A percentile compares a stretch with the other conserved stretches of the same genome.
phyloP scores from a whole-genome alignment of 53 echinoderm and acorn worm genomes.

The Crossaster papposus region DNA sequence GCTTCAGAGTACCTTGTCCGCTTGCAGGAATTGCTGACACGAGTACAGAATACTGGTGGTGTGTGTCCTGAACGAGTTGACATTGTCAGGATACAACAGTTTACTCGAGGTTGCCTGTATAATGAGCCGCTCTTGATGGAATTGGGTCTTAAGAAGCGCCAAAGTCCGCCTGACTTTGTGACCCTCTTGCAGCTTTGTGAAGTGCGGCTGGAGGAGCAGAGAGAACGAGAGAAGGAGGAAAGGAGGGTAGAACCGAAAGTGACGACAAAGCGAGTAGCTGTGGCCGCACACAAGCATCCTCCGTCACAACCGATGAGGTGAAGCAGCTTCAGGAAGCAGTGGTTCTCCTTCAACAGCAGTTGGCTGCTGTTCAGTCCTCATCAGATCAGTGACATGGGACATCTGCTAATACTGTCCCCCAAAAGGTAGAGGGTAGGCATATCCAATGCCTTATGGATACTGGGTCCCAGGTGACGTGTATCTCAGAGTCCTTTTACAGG shows the following conservation, averaged over 20 bases:
- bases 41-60: constrained; percentile 58
- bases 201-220: constrained; percentile 30
- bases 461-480: constrained; percentile 46
- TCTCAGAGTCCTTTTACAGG: too few species aligned
- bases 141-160: background rate
- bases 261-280: too few species aligned
- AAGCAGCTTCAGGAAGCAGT: too few species aligned
- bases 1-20: constrained; percentile 48
- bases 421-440: too few species aligned
- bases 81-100: constrained; percentile 49
- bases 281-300: too few species aligned
- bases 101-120: constrained; percentile 49
- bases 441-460: too few species aligned
- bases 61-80: constrained; percentile 27
- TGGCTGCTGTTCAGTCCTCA: too few species aligned
- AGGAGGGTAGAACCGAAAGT: too few species aligned
- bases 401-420: too few species aligned
- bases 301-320: too few species aligned
- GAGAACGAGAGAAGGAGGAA: background rate
- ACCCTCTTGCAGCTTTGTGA: constrained; percentile 17
- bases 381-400: too few species aligned
- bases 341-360: too few species aligned
- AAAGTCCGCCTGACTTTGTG: background rate
- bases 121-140: constrained; percentile 28
- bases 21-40: constrained; percentile 52